These are phyloP conservation scores for Achroia grisella DNA, from an alignment of 1,140 invertebrate species.

Conservation along the genomic window DNA sequence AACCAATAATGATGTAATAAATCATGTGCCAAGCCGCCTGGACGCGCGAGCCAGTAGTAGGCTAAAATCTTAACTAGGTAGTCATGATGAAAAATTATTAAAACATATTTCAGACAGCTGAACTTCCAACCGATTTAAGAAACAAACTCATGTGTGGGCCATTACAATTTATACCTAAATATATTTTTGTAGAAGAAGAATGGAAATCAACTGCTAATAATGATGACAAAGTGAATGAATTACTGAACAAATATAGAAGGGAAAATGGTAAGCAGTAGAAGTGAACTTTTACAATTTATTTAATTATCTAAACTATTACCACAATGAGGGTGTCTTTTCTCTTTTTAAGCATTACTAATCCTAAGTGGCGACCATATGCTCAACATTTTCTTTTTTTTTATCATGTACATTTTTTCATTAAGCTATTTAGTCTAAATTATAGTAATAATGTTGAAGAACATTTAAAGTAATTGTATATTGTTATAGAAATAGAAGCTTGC, in stretches of 20 bases:
- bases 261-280: constrained; percentile 47
- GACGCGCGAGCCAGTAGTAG: background rate
- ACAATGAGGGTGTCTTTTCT: too few species aligned
- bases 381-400: too few species aligned
- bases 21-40: too few species aligned
- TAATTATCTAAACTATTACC: too few species aligned
- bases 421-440: too few species aligned
- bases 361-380: too few species aligned
- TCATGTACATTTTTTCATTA: too few species aligned
- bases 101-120: constrained; percentile 49
- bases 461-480: background rate
- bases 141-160: constrained; percentile 36
- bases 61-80: background rate
- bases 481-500: constrained; percentile 37
- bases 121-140: constrained; percentile 45
- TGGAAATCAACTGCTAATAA: constrained; percentile 29
- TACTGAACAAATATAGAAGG: constrained; percentile 56
- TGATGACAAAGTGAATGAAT: constrained; percentile 49
- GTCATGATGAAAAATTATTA: background rate
- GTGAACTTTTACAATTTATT: too few species aligned
- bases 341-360: too few species aligned
- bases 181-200: constrained; percentile 60
- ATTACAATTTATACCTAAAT: constrained; percentile 52
- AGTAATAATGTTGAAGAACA: too few species aligned
- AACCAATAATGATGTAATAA: too few species aligned